A percentile compares a stretch with the other conserved stretches of the same genome.
Conservation (phyloP, 2,113 vertebrate species). For the Oreocharis arfaki region DNA sequence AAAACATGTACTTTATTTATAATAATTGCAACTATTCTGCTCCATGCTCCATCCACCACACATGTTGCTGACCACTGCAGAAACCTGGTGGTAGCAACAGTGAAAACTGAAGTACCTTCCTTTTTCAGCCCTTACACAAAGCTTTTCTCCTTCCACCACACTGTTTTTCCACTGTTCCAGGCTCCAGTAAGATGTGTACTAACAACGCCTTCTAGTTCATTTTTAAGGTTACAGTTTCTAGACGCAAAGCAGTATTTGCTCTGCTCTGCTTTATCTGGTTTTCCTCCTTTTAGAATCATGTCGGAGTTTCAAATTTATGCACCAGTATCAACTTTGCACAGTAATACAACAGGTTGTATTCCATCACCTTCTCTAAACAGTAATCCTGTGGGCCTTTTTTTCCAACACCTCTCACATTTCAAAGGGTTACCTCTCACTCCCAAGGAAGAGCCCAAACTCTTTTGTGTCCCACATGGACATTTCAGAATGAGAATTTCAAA, state of each 20-base stretch:
- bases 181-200: background rate
- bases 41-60: background rate
- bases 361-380: background rate
- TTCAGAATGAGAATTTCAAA: background rate
- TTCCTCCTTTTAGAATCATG: background rate
- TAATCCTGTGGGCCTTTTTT: background rate
- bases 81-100: background rate
- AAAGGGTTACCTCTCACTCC: background rate
- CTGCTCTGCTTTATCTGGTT: background rate
- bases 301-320: background rate
- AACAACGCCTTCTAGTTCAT: background rate
- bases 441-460: background rate
- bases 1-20: background rate
- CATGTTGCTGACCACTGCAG: background rate
- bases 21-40: background rate
- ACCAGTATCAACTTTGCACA: background rate
- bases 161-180: background rate
- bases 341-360: background rate
- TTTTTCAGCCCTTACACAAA: background rate
- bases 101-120: background rate
- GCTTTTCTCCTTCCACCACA: background rate
- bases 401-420: background rate
- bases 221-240: background rate
- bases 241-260: background rate
- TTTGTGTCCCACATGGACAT: background rate